These are phyloP conservation scores for Apotomis betuletana DNA, from an alignment of 2,888 invertebrate species.

Conservation along the genomic window DNA sequence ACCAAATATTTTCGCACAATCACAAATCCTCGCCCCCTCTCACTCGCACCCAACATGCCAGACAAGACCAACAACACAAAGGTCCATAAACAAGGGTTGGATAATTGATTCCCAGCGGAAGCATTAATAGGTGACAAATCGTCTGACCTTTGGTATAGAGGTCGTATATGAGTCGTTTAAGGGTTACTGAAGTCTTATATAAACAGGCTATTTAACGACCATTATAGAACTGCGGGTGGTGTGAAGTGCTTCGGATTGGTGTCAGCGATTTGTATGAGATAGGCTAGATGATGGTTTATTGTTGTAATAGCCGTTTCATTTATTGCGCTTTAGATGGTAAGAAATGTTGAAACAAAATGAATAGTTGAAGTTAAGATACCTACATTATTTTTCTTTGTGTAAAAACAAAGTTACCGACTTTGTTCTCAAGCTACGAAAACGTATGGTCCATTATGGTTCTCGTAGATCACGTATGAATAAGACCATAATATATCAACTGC, in stretches of 20 bases:
- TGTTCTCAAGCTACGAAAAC: too few relatives aligned
- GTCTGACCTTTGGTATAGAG: slow-evolving; percentile 19
- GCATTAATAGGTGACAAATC: slow-evolving; percentile 42
- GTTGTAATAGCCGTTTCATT: background rate
- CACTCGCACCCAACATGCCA: background rate
- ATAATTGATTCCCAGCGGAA: slow-evolving; percentile 49
- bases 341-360: too few relatives aligned
- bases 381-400: too few relatives aligned
- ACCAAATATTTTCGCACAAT: slow-evolving; percentile 30
- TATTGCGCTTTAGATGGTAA: too few relatives aligned
- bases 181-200: slow-evolving; percentile 23
- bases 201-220: slow-evolving; percentile 21
- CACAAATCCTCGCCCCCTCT: slow-evolving; percentile 2
- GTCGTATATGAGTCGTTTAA: slow-evolving; percentile 37
- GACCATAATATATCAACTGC: too few relatives aligned
- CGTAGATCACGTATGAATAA: too few relatives aligned
- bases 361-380: too few relatives aligned
- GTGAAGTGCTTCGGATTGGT: slow-evolving; percentile 15
- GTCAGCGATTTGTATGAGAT: slow-evolving; percentile 25
- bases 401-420: too few relatives aligned
- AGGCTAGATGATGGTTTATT: slow-evolving; percentile 1
- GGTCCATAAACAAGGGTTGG: slow-evolving; percentile 44
- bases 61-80: slow-evolving; percentile 22
- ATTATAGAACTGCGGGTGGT: slow-evolving; percentile 17
- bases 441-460: too few relatives aligned